phyloP scores from a whole-genome alignment of 2,797 vertebrate species.

The Orestias chungarensis region DNA sequence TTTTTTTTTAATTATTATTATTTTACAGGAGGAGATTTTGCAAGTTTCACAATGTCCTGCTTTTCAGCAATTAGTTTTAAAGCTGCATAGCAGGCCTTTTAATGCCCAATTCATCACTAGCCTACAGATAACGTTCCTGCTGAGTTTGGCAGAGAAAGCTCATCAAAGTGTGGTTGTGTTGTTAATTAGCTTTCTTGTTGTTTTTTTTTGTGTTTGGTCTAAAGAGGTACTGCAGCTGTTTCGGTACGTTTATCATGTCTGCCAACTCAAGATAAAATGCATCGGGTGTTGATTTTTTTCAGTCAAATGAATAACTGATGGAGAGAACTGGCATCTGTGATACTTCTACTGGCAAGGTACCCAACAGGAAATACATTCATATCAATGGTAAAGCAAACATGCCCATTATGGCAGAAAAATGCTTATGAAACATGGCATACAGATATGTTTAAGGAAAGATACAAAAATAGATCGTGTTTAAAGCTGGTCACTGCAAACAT shows the following conservation, averaged over 20 bases:
- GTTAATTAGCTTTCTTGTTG: constrained; percentile 41
- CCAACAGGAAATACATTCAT: not conserved
- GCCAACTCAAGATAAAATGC: not conserved
- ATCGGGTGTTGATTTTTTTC: not conserved
- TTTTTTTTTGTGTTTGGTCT: constrained; percentile 32
- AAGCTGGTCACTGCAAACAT: not conserved
- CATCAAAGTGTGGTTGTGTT: constrained; percentile 34
- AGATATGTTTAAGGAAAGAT: not conserved
- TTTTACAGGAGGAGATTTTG: constrained; percentile 9
- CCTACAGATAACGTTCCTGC: constrained; percentile 17
- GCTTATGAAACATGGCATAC: not conserved
- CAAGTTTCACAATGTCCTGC: constrained; percentile 10
- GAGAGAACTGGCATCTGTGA: constrained; percentile 3
- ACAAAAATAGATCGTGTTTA: not conserved
- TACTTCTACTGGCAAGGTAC: constrained; percentile 1
- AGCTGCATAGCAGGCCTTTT: constrained; percentile 16
- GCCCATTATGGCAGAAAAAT: not conserved
- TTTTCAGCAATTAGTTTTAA: constrained; percentile 18
- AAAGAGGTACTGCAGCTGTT: constrained; percentile 15
- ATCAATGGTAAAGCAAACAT: constrained; percentile 4
- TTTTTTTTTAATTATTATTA: no score
- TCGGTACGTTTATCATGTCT: constrained; percentile 34
- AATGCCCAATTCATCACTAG: constrained; percentile 34
- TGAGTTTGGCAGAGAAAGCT: constrained; percentile 30
- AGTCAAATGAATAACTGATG: constrained; percentile 3